phyloP scores from a whole-genome alignment of 2,888 invertebrate species.

The Watsonalla binaria region DNA sequence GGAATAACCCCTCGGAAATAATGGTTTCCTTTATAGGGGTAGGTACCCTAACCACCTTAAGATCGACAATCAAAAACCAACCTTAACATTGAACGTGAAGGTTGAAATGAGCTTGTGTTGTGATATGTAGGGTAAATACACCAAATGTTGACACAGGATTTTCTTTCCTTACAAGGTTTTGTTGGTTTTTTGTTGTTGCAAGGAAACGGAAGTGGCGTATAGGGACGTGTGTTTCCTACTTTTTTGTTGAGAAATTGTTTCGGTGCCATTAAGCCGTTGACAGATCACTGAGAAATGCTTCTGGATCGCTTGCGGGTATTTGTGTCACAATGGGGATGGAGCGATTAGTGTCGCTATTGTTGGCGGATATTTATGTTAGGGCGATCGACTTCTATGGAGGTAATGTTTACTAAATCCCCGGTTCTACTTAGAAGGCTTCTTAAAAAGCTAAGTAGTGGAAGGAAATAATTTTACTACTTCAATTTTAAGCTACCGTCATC shows the following conservation, averaged over 20 bases:
- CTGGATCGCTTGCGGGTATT: slow-evolving; percentile 59
- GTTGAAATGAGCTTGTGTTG: slow-evolving; percentile 14
- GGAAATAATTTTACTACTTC: too few relatives aligned
- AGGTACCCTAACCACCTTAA: slow-evolving; percentile 33
- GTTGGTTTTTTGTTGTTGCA: slow-evolving; percentile 66
- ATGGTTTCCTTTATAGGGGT: slow-evolving; percentile 68
- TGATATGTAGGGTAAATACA: slow-evolving; percentile 39
- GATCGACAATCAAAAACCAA: slow-evolving; percentile 15
- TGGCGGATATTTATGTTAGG: slow-evolving; percentile 11
- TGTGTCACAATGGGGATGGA: slow-evolving; percentile 51
- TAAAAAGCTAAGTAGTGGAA: too few relatives aligned
- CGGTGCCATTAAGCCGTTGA: slow-evolving; percentile 77
- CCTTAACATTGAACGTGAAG: background rate
- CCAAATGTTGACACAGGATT: slow-evolving; percentile 54
- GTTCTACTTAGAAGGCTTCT: too few relatives aligned
- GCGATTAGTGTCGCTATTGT: slow-evolving; percentile 24
- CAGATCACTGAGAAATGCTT: slow-evolving; percentile 74
- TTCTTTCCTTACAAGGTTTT: slow-evolving; percentile 53
- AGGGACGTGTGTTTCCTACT: slow-evolving; percentile 72
- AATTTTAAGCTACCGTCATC: too few relatives aligned
- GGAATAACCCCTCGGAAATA: slow-evolving; percentile 73
- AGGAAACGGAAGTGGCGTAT: slow-evolving; percentile 69
- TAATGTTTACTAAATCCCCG: background rate
- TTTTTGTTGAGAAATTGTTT: slow-evolving; percentile 78
- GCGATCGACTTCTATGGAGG: background rate